phyloP scores from a whole-genome alignment of 2,797 vertebrate genomes.

The Brachymystax lenok region DNA sequence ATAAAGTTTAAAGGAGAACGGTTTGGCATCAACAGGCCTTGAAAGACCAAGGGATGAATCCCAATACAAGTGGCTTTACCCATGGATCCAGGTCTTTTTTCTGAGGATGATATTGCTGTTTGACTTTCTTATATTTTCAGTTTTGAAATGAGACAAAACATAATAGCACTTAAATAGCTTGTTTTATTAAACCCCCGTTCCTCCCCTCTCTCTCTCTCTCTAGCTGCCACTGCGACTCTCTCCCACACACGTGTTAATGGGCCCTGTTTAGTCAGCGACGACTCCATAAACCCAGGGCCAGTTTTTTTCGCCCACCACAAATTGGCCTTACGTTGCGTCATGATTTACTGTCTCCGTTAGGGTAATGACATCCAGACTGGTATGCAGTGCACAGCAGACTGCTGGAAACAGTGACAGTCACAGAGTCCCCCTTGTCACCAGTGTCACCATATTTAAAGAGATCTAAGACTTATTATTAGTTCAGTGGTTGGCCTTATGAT shows the following conservation, averaged over 20 bases:
- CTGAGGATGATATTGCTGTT: background rate
- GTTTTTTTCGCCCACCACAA: slow-evolving; percentile 69
- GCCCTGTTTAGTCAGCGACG: slow-evolving; percentile 71
- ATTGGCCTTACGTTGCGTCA: slow-evolving; percentile 78
- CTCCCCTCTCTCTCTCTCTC: slow-evolving; percentile 27
- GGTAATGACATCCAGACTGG: slow-evolving; percentile 80
- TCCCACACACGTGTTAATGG: slow-evolving; percentile 56
- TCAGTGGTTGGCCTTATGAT: slow-evolving; percentile 39
- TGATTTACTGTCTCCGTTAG: slow-evolving; percentile 81
- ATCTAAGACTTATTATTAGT: slow-evolving; percentile 21
- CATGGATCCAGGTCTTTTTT: background rate
- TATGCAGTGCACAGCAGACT: slow-evolving; percentile 42
- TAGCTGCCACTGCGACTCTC: slow-evolving; percentile 45
- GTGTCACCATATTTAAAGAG: slow-evolving; percentile 51
- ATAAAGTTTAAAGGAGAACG: background rate
- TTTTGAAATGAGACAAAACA: background rate
- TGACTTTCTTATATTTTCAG: background rate
- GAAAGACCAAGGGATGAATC: too few species aligned
- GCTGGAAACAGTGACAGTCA: slow-evolving; percentile 71
- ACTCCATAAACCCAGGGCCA: slow-evolving; percentile 71
- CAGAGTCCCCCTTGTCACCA: slow-evolving; percentile 58
- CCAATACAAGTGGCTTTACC: background rate
- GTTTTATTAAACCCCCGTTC: slow-evolving; percentile 26
- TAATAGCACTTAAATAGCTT: slow-evolving; percentile 16
- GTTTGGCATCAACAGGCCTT: too few species aligned